Percentiles rank a stretch among this genome's conserved stretches.
These are phyloP conservation scores for Dromas ardeola DNA, from an alignment of 2,113 vertebrate species.

Conservation along the genomic window DNA sequence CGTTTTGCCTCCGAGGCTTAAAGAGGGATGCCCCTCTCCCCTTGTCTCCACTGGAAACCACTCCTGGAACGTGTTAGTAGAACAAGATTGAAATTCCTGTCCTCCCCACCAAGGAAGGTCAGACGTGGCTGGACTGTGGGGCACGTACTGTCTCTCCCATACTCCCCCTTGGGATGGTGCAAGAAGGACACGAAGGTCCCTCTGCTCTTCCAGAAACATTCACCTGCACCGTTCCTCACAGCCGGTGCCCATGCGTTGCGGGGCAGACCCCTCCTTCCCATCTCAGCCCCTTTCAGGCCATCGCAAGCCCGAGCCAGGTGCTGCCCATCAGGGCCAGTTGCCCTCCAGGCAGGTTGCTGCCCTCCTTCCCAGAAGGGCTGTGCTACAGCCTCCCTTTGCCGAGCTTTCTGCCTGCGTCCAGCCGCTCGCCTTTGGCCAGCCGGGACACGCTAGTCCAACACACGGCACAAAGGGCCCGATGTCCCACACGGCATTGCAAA, in stretches of 20 bases:
- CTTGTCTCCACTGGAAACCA: not conserved
- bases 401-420: no score
- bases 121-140: not conserved
- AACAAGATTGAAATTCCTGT: not conserved
- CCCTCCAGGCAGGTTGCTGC: not conserved
- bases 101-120: not conserved
- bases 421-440: no score
- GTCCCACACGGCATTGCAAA: no score
- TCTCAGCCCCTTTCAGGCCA: not conserved
- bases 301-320: not conserved
- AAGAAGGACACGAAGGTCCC: not conserved
- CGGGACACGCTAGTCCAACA: no score
- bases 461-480: no score
- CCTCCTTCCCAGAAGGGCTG: not conserved
- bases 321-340: not conserved
- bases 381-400: no score
- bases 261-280: not conserved
- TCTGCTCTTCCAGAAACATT: not conserved
- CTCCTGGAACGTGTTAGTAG: not conserved
- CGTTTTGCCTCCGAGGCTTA: not conserved
- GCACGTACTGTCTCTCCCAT: not conserved
- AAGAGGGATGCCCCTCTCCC: not conserved
- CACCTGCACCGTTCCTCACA: not conserved
- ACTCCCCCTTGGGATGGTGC: no score
- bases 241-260: not conserved